phyloP scores from a whole-genome alignment of 1,140 invertebrate genomes.

The Magallana gigas region DNA sequence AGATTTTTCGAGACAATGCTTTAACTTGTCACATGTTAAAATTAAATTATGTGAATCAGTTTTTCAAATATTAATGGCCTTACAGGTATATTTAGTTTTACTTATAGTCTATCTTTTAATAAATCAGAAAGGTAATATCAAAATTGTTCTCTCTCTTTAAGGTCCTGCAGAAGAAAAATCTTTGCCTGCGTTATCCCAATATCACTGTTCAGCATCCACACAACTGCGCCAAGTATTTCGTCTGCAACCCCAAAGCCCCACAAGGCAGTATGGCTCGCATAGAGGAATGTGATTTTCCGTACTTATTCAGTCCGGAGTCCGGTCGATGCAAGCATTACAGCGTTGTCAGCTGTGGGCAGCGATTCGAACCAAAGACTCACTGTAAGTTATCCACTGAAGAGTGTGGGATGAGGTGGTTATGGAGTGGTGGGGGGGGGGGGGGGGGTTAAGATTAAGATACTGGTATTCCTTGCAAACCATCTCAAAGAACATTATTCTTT shows the following conservation, averaged over 20 bases:
- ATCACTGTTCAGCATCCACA: conserved; percentile 3
- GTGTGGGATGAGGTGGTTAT: too few relatives aligned
- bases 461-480: too few relatives aligned
- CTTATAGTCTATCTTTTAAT: too few relatives aligned
- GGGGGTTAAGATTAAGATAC: too few relatives aligned
- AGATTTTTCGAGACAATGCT: too few relatives aligned
- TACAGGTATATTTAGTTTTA: too few relatives aligned
- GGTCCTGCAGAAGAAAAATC: conserved; percentile 4
- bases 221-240: conserved; percentile 41
- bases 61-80: too few relatives aligned
- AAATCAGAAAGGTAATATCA: too few relatives aligned
- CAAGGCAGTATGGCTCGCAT: neutral
- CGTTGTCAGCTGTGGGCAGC: conserved; percentile 56
- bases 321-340: conserved; percentile 56
- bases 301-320: conserved; percentile 46
- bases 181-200: conserved; percentile 17
- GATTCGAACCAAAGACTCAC: conserved; percentile 55
- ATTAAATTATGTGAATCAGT: too few relatives aligned
- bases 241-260: neutral
- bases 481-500: too few relatives aligned
- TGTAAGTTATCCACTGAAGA: conserved; percentile 50
- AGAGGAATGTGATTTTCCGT: conserved; percentile 58
- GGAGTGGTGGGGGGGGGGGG: too few relatives aligned
- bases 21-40: too few relatives aligned
- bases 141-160: neutral